Evolutionary conservation across 1,140 invertebrate species (phyloP).

Genomic region (Colletes latitarsis): DNA sequence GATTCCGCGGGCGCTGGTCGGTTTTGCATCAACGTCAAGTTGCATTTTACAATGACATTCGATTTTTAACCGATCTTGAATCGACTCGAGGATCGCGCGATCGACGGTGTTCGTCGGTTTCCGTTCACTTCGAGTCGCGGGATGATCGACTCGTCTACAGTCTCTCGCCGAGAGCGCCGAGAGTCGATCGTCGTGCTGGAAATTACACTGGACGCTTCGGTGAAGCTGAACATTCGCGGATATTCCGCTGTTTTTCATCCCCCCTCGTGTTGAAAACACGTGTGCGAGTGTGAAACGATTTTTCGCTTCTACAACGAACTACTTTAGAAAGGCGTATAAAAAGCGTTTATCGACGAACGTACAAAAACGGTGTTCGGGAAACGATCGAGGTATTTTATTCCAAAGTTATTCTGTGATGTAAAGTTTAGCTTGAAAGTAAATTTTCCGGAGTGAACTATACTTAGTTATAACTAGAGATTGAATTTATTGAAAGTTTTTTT

Average conservation of each 20-base stretch:
- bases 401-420: slow-evolving; percentile 45
- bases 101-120: too few relatives aligned
- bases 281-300: slow-evolving; percentile 27
- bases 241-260: slow-evolving; percentile 56
- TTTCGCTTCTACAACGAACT: slow-evolving; percentile 49
- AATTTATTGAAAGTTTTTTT: slow-evolving; percentile 4
- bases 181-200: slow-evolving; percentile 24
- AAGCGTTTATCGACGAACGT: slow-evolving; percentile 33
- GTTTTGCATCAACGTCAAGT: not conserved
- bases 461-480: not conserved
- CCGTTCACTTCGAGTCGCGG: not conserved
- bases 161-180: too few relatives aligned
- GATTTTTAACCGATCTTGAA: not conserved
- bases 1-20: not conserved
- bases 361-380: slow-evolving; percentile 43
- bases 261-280: slow-evolving; percentile 16
- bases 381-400: slow-evolving; percentile 26
- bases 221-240: slow-evolving; percentile 63
- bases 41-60: not conserved
- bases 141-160: slow-evolving; percentile 8
- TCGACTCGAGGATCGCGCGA: not conserved
- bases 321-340: slow-evolving; percentile 15
- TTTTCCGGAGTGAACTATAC: not conserved
- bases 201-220: slow-evolving; percentile 52
- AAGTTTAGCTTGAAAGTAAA: slow-evolving; percentile 27